Evolutionary conservation across 2,888 invertebrate species (phyloP), one percentile per base, ranked within the genome.

Genomic region (Drosophila seclusa): DNA sequence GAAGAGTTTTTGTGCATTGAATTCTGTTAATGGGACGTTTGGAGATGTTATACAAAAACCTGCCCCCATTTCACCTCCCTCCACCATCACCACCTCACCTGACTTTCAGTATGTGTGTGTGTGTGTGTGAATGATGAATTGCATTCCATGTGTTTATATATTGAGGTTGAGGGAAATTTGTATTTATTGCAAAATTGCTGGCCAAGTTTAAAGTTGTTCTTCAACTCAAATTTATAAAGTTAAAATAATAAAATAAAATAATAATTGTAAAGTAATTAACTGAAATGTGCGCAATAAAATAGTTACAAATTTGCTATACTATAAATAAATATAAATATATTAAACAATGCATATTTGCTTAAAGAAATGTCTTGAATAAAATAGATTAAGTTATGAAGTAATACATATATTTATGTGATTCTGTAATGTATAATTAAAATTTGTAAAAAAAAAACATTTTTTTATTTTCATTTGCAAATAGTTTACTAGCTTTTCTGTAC

Each of bases 1-100:
- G 45, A 40, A 53, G 73, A 73, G 72, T 83, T 85, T 83, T 89
- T 89, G 78, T 72, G 72, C 90, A 89, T 89, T 89, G 90, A 82
- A 80, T 82, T 75, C 86, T 70, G 85, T 87, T 90, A 89, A 90
- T 89, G 83, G 90, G 87, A 77, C 77, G 77, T 82, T 78, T 76
- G 83, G 71, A 52, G 60, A 68, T 63, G 68, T 53, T 68, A 66
- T 67, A 55, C 42, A 68, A 36, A 68, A 59, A 27, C 55, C 68
- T 5, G 18, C 52, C 13, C 38, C 13, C 11, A n/a, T 27, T 27
- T 29, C 49, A 27, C 36, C 50, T 49, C 10, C 29, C 24, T n/a
- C 27, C 21, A n/a, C 38, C 3, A n/a, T 18, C 10, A 13, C 10
- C 27, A 21, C 18, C 42, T 48, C 45, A 40, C 24, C 53, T 45